Conservation (phyloP, 35 echinoderm and acorn worm species). For the Heliocidaris tuberculata region DNA sequence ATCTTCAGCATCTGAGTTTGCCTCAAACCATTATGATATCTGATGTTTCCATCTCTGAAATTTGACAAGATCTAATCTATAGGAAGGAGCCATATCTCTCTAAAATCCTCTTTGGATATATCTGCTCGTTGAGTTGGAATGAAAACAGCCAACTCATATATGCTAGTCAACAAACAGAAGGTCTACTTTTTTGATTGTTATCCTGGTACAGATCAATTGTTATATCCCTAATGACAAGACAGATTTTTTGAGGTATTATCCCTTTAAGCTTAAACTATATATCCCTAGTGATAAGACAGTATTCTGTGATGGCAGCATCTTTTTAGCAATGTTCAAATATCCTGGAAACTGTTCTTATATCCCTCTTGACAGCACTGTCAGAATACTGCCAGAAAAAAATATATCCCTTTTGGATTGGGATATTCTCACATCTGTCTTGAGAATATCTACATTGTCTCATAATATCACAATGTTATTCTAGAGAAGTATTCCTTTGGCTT, state of each 20-base stretch:
- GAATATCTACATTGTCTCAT: background rate
- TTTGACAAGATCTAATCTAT: background rate
- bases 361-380: background rate
- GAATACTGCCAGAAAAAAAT: too few species aligned
- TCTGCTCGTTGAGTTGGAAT: background rate
- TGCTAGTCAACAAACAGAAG: background rate
- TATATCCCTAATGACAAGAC: background rate
- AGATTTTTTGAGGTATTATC: background rate
- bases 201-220: background rate
- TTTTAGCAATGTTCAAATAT: background rate
- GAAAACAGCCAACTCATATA: slow-evolving; percentile 2
- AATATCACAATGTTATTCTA: too few species aligned
- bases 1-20: background rate
- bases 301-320: background rate
- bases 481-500: background rate
- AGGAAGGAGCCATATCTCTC: background rate
- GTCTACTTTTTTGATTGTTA: background rate
- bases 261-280: background rate
- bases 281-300: background rate
- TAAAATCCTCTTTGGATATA: background rate
- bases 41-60: background rate
- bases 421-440: background rate
- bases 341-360: too few species aligned
- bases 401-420: background rate
- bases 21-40: background rate